Conservation (phyloP, 2,113 vertebrate genomes). For the Coregonus clupeaformis region DNA sequence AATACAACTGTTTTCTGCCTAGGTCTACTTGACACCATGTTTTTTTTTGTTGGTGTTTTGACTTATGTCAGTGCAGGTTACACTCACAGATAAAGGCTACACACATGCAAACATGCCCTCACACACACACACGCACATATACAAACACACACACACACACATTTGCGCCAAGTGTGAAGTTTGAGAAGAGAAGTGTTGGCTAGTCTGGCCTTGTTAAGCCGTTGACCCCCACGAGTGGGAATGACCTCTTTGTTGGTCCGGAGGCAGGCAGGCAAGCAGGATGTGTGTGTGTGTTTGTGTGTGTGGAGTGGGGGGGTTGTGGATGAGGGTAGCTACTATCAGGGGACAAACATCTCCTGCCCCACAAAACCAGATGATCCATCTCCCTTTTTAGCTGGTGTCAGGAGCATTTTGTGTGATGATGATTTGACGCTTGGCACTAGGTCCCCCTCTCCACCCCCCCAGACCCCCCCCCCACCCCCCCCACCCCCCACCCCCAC, state of each 20-base stretch:
- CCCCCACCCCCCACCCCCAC: no score
- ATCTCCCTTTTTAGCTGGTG: slow-evolving; percentile 84
- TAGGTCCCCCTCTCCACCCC: slow-evolving; percentile 67
- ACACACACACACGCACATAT: slow-evolving; percentile 19
- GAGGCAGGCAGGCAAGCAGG: slow-evolving; percentile 1
- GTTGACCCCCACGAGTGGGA: slow-evolving; percentile 66
- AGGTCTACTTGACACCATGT: no score
- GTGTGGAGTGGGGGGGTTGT: not conserved
- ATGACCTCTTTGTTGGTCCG: slow-evolving; percentile 39
- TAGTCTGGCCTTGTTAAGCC: slow-evolving; percentile 70
- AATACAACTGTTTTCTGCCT: no score
- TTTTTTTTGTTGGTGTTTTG: no score
- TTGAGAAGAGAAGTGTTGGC: slow-evolving; percentile 50
- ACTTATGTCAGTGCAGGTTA: no score
- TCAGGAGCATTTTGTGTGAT: slow-evolving; percentile 82
- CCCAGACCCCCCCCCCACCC: slow-evolving; percentile 66
- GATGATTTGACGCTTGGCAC: slow-evolving; percentile 77
- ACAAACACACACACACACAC: not conserved
- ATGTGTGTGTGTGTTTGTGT: slow-evolving; percentile 1
- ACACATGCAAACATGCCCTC: slow-evolving; percentile 18
- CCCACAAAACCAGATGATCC: slow-evolving; percentile 80
- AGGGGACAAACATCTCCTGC: slow-evolving; percentile 73
- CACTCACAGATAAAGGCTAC: slow-evolving; percentile 16
- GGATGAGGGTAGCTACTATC: slow-evolving; percentile 61
- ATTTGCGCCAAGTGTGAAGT: slow-evolving; percentile 33